Evolutionary conservation across 2,888 invertebrate genomes (phyloP).

Genomic region (Eupelmus urozonus): DNA sequence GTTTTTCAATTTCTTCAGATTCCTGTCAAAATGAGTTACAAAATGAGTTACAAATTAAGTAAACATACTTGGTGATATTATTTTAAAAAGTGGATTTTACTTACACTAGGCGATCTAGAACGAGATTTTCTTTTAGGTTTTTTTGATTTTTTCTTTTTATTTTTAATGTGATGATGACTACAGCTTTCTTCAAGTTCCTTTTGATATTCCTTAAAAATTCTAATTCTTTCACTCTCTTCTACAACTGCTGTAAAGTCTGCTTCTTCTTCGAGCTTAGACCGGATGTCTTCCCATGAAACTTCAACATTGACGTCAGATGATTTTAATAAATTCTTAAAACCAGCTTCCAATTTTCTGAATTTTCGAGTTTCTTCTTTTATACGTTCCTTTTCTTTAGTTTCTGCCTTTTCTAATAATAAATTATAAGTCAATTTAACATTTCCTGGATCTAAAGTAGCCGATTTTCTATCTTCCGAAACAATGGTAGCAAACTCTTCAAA

Average conservation of each 20-base stretch:
- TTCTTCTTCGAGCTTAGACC: conserved; percentile 85
- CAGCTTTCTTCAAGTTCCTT: conserved; percentile 94
- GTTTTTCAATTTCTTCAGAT: conserved; percentile 75
- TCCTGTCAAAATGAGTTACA: conserved; percentile 64
- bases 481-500: conserved; percentile 98
- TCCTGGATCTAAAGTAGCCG: conserved; percentile 96
- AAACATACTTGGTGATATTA: background rate
- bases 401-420: conserved; percentile 92
- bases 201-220: conserved; percentile 87
- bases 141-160: conserved; percentile 82
- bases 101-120: conserved; percentile 76
- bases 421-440: conserved; percentile 99
- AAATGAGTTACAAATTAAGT: no score
- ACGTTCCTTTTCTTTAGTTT: conserved; percentile 93
- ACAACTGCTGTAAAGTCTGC: conserved; percentile 88
- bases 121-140: conserved; percentile 81
- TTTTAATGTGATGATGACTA: conserved; percentile 93
- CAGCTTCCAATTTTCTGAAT: conserved; percentile 89
- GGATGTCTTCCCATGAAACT: conserved; percentile 88
- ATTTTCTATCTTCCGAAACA: conserved; percentile 95
- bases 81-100: conserved; percentile 52
- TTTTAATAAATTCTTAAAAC: conserved; percentile 89
- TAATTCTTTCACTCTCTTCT: conserved; percentile 87
- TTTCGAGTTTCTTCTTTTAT: conserved; percentile 95
- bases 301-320: conserved; percentile 88